Conservation (phyloP, 1,140 invertebrate species). For the Brachionus rotundiformis region DNA sequence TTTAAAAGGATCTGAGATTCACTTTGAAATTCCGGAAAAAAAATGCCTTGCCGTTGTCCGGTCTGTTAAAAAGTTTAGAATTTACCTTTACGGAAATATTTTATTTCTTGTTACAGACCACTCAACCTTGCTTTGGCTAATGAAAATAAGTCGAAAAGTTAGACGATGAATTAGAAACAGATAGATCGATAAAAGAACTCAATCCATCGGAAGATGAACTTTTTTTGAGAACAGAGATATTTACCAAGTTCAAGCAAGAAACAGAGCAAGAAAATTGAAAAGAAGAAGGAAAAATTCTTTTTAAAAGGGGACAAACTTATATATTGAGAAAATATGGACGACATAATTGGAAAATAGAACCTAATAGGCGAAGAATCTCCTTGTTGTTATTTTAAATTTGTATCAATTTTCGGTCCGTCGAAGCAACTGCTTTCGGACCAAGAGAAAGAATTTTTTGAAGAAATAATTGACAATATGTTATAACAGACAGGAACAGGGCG, state of each 20-base stretch:
- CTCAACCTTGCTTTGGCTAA: not conserved
- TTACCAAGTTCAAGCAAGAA: not conserved
- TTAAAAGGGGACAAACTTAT: not conserved
- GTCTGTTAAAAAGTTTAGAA: constrained; percentile 54
- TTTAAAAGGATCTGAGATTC: constrained; percentile 52
- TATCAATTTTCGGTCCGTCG: constrained; percentile 16
- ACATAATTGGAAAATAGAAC: not conserved
- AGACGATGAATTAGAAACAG: not conserved
- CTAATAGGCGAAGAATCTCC: constrained; percentile 12
- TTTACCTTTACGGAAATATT: constrained; percentile 55
- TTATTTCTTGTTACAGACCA: not conserved
- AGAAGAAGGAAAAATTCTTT: constrained; percentile 2
- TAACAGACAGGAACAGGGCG: not conserved
- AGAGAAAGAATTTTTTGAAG: constrained; percentile 24
- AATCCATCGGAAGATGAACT: constrained; percentile 13
- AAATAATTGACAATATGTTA: not conserved
- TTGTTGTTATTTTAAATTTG: constrained; percentile 3
- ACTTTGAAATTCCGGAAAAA: constrained; percentile 55
- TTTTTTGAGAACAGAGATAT: not conserved
- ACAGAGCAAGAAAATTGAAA: constrained; percentile 9
- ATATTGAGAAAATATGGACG: not conserved
- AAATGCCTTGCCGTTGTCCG: constrained; percentile 56
- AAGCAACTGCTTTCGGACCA: constrained; percentile 31
- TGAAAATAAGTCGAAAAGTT: constrained; percentile 17
- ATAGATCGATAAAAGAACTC: constrained; percentile 5